Evolutionary conservation across 2,113 vertebrate genomes (phyloP).

Genomic region (Amblyornis subalaris): DNA sequence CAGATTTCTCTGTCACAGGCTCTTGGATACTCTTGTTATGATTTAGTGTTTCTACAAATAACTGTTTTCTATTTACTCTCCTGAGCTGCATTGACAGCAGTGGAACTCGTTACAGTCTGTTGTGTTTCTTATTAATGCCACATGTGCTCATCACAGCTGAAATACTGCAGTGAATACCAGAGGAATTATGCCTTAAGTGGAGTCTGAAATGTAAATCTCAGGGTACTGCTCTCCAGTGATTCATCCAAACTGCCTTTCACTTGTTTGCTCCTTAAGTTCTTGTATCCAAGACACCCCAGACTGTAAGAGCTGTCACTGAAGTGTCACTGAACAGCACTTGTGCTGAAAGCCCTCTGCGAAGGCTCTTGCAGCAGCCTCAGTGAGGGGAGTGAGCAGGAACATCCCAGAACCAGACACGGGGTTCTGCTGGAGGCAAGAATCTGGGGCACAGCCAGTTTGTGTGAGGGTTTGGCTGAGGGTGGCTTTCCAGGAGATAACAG

Average conservation of each 20-base stretch:
- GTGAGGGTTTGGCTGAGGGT: fast-evolving
- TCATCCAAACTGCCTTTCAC: background rate
- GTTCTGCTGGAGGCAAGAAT: background rate
- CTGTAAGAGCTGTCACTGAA: background rate
- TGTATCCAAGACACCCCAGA: background rate
- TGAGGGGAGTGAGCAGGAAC: fast-evolving
- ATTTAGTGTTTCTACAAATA: conserved; percentile 24
- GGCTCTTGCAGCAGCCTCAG: background rate
- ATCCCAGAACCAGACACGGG: background rate
- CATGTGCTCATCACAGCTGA: background rate
- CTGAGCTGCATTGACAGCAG: conserved; percentile 11
- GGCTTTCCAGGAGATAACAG: background rate
- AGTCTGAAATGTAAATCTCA: background rate
- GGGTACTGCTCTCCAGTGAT: background rate
- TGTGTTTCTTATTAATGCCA: conserved; percentile 31
- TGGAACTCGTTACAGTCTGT: background rate
- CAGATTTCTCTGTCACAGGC: background rate
- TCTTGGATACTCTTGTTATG: background rate
- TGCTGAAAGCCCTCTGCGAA: background rate
- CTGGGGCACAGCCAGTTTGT: fast-evolving
- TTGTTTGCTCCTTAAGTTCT: background rate
- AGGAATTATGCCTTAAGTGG: conserved; percentile 7
- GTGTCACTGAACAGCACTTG: background rate
- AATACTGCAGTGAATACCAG: background rate
- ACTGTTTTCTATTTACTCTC: conserved; percentile 29